Percentiles rank a stretch among this genome's conserved stretches.
Evolutionary conservation across 1,140 invertebrate genomes (phyloP).

Genomic region (Mizuhopecten yessoensis): DNA sequence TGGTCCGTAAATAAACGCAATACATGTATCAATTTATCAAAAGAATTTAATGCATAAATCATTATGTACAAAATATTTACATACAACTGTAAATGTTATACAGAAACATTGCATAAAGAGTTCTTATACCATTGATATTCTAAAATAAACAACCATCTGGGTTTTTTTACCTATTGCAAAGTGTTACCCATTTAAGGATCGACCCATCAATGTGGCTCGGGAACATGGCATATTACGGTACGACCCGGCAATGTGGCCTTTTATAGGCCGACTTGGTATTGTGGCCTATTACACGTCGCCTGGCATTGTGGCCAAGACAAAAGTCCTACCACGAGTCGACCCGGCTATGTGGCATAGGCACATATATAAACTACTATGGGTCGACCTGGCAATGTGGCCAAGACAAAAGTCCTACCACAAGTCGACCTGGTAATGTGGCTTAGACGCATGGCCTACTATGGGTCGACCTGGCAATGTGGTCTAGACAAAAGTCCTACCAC

Average conservation of each 20-base stretch:
- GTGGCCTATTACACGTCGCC: background rate
- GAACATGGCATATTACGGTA: too few species aligned
- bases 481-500: too few species aligned
- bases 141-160: constrained; percentile 9
- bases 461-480: too few species aligned
- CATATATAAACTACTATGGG: too few species aligned
- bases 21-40: constrained; percentile 23
- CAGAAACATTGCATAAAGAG: background rate
- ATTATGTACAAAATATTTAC: constrained; percentile 5
- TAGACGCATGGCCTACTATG: too few species aligned
- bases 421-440: background rate
- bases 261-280: background rate
- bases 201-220: background rate
- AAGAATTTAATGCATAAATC: constrained; percentile 40
- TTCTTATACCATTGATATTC: background rate
- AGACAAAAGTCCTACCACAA: background rate
- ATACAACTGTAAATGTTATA: background rate
- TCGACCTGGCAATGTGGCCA: background rate
- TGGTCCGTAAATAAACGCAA: background rate
- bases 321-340: background rate
- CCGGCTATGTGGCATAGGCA: background rate
- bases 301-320: background rate
- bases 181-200: too few species aligned
- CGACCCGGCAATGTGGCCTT: background rate
- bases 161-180: constrained; percentile 8